Conservation (phyloP, 2,888 invertebrate genomes). For the Caenorhabditis sp. region DNA sequence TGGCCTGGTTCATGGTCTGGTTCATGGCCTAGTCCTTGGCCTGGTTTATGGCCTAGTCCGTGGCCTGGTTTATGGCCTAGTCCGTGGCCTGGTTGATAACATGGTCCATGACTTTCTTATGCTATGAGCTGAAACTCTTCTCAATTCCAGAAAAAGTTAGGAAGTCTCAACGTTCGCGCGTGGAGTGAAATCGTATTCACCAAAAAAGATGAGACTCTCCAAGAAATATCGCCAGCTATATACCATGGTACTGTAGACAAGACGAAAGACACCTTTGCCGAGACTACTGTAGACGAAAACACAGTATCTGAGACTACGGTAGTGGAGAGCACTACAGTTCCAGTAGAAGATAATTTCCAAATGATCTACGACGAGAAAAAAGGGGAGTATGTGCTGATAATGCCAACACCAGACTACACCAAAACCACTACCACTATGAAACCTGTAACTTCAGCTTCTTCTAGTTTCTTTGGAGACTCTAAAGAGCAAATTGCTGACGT, state of each 20-base stretch:
- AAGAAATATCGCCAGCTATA: conserved; percentile 11
- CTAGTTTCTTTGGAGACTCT: neutral
- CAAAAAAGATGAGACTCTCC: conserved; percentile 18
- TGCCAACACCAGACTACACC: conserved; percentile 6
- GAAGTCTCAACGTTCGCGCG: conserved; percentile 30
- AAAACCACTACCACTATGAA: neutral
- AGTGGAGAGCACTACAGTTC: conserved; percentile 7
- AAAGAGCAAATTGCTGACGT: neutral
- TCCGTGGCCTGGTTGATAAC: too few species aligned
- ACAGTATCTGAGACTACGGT: conserved; percentile 12
- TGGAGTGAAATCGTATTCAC: conserved; percentile 27
- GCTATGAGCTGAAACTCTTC: too few species aligned
- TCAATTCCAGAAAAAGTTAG: conserved; percentile 19
- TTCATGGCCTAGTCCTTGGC: too few species aligned
- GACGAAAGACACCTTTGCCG: neutral
- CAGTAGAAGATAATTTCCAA: conserved; percentile 25
- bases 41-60: too few species aligned
- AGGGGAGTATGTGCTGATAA: conserved; percentile 24
- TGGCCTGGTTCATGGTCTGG: too few species aligned
- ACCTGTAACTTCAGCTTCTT: neutral
- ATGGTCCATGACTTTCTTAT: too few species aligned
- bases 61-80: too few species aligned
- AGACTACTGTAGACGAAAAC: neutral
- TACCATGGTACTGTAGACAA: neutral
- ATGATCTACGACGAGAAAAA: conserved; percentile 34